phyloP scores from a whole-genome alignment of 2,797 vertebrate genomes.

The Hippopotamyrus pictus region DNA sequence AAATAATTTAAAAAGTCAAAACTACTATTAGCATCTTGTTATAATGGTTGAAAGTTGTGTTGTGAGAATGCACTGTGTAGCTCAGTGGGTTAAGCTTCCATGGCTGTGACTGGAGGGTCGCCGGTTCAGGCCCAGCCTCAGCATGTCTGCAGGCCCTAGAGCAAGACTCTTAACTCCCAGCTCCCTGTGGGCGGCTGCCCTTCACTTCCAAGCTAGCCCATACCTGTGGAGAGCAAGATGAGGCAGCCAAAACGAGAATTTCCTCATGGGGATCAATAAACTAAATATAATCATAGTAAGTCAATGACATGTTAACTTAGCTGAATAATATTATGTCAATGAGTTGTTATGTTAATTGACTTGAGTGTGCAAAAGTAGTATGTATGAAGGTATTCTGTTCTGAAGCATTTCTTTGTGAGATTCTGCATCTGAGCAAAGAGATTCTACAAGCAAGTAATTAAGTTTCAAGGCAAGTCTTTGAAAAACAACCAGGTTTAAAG shows the following conservation, averaged over 20 bases:
- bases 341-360: background rate
- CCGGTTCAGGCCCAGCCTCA: background rate
- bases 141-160: background rate
- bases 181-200: background rate
- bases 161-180: background rate
- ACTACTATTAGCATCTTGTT: background rate
- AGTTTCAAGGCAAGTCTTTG: background rate
- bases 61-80: background rate
- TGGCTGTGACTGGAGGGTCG: background rate
- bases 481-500: background rate
- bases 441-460: background rate
- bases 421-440: background rate
- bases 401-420: background rate
- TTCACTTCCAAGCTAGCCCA: background rate
- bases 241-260: background rate
- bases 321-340: background rate
- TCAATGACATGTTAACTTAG: background rate
- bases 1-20: background rate
- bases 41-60: background rate
- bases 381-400: background rate
- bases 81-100: background rate
- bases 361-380: background rate
- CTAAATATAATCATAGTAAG: background rate
- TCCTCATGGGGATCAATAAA: background rate
- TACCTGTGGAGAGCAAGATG: background rate